These are phyloP conservation scores for Catocala nupta DNA, from an alignment of 2,888 invertebrate species.

Conservation along the genomic window DNA sequence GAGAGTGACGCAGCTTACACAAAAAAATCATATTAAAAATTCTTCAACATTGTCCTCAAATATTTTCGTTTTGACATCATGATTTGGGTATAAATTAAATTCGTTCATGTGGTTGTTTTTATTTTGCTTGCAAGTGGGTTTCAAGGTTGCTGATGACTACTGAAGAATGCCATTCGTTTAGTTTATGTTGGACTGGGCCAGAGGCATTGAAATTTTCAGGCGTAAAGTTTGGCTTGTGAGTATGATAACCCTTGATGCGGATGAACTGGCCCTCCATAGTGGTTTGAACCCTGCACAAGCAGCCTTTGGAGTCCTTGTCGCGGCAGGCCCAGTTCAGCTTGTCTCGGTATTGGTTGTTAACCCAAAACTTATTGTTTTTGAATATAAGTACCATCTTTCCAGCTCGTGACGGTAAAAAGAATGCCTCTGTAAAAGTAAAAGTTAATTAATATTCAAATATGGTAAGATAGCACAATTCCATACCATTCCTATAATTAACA, in stretches of 20 bases:
- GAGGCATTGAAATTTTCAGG: conserved; percentile 74
- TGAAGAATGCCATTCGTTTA: conserved; percentile 52
- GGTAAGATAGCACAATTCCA: too few relatives aligned
- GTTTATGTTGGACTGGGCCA: conserved; percentile 53
- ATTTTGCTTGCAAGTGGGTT: conserved; percentile 8
- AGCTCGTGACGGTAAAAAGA: conserved; percentile 81
- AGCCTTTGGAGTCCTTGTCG: conserved; percentile 78
- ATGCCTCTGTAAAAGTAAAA: conserved; percentile 70
- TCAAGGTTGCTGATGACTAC: conserved; percentile 32
- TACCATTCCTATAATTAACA: too few relatives aligned
- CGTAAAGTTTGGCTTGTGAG: conserved; percentile 79
- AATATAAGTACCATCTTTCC: conserved; percentile 83
- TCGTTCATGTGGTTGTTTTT: conserved; percentile 2
- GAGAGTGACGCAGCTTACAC: conserved; percentile 8
- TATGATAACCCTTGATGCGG: conserved; percentile 75
- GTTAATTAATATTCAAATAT: too few relatives aligned
- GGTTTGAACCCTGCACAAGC: conserved; percentile 82
- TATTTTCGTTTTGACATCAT: too few relatives aligned
- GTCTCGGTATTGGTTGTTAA: conserved; percentile 81
- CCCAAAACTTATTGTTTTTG: conserved; percentile 81
- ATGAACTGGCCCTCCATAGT: conserved; percentile 79
- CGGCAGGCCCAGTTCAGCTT: conserved; percentile 84
- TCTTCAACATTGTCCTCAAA: too few relatives aligned
- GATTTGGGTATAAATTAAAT: background rate
- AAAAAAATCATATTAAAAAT: conserved; percentile 13